phyloP scores from a whole-genome alignment of 64 coral and sea anemone species.

The Anthopleura sola region DNA sequence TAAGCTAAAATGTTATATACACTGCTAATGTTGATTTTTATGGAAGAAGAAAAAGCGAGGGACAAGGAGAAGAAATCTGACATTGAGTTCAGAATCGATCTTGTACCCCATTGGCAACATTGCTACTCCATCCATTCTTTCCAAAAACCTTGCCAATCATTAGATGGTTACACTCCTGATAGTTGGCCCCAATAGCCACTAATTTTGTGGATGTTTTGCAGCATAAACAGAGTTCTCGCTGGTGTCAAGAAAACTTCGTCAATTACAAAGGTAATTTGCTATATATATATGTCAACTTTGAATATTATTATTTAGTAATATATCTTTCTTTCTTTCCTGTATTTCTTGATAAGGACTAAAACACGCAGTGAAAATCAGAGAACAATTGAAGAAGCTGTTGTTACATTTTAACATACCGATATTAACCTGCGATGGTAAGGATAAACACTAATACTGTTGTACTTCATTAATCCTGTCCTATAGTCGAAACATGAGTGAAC shows the following conservation, averaged over 20 bases:
- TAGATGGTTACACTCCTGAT: too few species aligned
- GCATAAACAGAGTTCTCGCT: constrained; percentile 94
- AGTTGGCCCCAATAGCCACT: neutral
- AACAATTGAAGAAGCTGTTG: constrained; percentile 89
- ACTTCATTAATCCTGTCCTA: too few species aligned
- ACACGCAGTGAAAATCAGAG: constrained; percentile 92
- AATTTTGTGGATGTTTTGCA: neutral
- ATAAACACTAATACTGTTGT: neutral
- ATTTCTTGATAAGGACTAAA: constrained; percentile 49
- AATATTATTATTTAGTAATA: neutral
- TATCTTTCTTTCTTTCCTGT: neutral
- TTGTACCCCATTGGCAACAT: too few species aligned
- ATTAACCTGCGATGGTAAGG: constrained; percentile 66
- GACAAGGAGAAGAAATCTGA: too few species aligned
- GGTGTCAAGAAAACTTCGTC: constrained; percentile 94
- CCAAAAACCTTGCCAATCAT: too few species aligned
- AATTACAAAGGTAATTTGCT: constrained; percentile 77
- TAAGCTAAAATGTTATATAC: too few species aligned
- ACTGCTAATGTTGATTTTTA: too few species aligned
- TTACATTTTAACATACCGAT: constrained; percentile 82
- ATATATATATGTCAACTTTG: neutral
- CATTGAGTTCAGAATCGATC: too few species aligned
- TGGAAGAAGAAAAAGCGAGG: too few species aligned
- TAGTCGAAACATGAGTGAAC: too few species aligned
- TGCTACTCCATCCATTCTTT: too few species aligned